A percentile compares a stretch with the other conserved stretches of the same genome.
Conservation (phyloP, 2,113 vertebrate species). For the Anoura caudifer region DNA sequence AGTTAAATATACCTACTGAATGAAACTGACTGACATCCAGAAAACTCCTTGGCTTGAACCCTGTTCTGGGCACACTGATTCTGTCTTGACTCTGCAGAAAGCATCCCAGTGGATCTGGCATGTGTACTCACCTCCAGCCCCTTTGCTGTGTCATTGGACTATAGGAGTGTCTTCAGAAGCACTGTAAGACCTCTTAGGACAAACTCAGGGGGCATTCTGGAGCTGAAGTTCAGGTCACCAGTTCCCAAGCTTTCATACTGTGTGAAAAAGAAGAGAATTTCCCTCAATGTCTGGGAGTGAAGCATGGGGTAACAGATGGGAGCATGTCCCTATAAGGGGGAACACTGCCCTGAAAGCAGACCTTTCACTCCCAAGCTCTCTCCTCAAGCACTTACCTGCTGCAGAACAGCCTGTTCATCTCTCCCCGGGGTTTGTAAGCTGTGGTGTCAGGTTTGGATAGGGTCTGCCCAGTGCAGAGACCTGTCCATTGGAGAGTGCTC, state of each 20-base stretch:
- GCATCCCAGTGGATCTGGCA: not conserved
- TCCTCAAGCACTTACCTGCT: not conserved
- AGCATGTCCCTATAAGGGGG: not conserved
- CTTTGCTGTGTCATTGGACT: not conserved
- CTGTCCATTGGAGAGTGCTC: not conserved
- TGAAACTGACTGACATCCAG: not conserved
- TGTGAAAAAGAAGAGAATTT: not conserved
- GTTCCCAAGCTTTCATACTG: not conserved
- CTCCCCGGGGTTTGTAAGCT: not conserved
- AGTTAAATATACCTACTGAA: not conserved
- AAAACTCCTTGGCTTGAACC: not conserved
- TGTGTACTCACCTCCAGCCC: not conserved
- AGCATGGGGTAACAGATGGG: fast-evolving
- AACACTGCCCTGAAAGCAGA: not conserved
- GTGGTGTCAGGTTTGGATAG: not conserved
- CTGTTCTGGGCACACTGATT: not conserved
- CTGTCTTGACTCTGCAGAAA: not conserved
- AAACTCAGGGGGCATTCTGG: not conserved
- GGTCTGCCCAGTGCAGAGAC: too few species aligned
- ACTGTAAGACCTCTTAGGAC: not conserved
- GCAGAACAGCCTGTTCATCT: not conserved
- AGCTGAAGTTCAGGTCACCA: not conserved
- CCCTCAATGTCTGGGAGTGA: not conserved
- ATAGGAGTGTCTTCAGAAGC: not conserved
- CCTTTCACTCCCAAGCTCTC: not conserved